Conservation (phyloP, 2,888 invertebrate species). For the Peribatodes rhomboidaria region DNA sequence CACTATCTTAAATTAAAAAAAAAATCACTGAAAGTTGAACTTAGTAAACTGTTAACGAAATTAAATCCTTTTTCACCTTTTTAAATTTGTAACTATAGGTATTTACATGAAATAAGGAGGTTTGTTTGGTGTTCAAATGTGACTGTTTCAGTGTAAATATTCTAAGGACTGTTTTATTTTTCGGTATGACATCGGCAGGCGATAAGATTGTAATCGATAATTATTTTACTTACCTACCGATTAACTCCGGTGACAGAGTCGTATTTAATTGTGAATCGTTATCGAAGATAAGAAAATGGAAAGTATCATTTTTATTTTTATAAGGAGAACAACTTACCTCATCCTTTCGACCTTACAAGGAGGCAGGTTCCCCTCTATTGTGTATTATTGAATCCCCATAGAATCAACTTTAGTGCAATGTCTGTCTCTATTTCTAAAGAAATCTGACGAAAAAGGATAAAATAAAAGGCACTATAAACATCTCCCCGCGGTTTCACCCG, state of each 20-base stretch:
- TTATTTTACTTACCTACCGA: slow-evolving; percentile 54
- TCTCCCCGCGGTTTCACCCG: too few relatives aligned
- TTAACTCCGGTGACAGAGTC: slow-evolving; percentile 26
- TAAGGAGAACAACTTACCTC: too few relatives aligned
- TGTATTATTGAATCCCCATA: too few relatives aligned
- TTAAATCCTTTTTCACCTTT: not conserved
- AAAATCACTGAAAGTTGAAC: not conserved
- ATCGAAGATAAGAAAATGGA: slow-evolving; percentile 11
- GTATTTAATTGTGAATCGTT: slow-evolving; percentile 26
- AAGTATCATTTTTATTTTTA: not conserved
- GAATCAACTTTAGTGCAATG: too few relatives aligned
- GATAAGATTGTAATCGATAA: slow-evolving; percentile 61
- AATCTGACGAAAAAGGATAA: too few relatives aligned
- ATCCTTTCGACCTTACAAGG: too few relatives aligned
- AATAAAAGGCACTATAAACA: too few relatives aligned
- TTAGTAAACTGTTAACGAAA: not conserved
- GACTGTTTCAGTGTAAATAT: slow-evolving; percentile 50
- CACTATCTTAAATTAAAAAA: too few relatives aligned
- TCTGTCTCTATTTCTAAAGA: too few relatives aligned
- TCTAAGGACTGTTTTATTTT: slow-evolving; percentile 54
- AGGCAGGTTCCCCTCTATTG: too few relatives aligned
- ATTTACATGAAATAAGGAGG: slow-evolving; percentile 8
- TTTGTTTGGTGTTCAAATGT: slow-evolving; percentile 40
- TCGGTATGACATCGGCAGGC: slow-evolving; percentile 47
- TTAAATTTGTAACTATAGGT: not conserved